Evolutionary conservation across 2,113 vertebrate species (phyloP).

Genomic region (Leptodactylus fuscus): DNA sequence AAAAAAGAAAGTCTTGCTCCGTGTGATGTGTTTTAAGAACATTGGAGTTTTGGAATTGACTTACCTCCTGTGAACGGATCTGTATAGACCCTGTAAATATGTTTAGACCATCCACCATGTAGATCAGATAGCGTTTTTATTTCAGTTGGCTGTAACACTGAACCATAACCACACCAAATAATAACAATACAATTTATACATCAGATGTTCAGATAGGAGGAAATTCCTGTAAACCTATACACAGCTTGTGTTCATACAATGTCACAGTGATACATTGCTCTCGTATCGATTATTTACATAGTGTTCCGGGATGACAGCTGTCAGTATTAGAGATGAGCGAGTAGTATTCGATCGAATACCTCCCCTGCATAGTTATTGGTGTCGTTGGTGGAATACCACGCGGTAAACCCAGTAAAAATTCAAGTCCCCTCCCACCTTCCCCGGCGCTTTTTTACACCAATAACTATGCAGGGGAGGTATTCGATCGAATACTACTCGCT

Average conservation of each 20-base stretch:
- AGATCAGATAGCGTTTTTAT: neutral
- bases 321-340: too few species aligned
- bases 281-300: neutral
- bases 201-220: neutral
- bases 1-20: slow-evolving; percentile 18
- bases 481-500: too few species aligned
- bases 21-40: neutral
- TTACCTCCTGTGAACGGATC: neutral
- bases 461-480: too few species aligned
- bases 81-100: neutral
- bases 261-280: neutral
- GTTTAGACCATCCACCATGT: neutral
- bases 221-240: neutral
- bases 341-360: too few species aligned
- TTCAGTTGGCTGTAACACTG: neutral
- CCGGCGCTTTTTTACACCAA: too few species aligned
- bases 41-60: neutral
- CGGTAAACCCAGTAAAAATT: too few species aligned
- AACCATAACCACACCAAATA: neutral
- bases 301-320: neutral
- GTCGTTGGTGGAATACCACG: too few species aligned
- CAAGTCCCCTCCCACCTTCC: too few species aligned
- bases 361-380: too few species aligned
- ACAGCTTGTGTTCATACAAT: too few species aligned
- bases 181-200: slow-evolving; percentile 11